Conservation (phyloP, 2,888 invertebrate genomes). For the Lagria hirta region DNA sequence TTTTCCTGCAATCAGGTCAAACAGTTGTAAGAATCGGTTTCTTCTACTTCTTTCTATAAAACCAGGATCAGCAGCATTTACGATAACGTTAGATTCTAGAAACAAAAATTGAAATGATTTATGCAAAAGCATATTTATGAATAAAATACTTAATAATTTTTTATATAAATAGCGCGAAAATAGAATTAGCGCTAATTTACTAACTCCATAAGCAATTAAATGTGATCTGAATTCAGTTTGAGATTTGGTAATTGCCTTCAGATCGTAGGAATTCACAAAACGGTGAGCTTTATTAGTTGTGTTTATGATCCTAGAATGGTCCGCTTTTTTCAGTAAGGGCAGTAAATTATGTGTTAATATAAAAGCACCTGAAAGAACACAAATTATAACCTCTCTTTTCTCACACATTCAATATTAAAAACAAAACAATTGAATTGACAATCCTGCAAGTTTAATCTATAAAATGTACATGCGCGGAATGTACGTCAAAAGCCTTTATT, state of each 20-base stretch:
- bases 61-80: slow-evolving; percentile 55
- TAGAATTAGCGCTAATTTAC: slow-evolving; percentile 50
- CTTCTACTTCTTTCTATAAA: slow-evolving; percentile 54
- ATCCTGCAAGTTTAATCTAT: too few relatives aligned
- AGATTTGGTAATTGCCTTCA: slow-evolving; percentile 40
- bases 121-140: not conserved
- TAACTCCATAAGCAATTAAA: slow-evolving; percentile 50
- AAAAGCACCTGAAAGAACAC: slow-evolving; percentile 50
- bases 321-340: slow-evolving; percentile 49
- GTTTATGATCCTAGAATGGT: slow-evolving; percentile 55
- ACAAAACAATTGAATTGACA: too few relatives aligned
- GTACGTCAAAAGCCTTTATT: too few relatives aligned
- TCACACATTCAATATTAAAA: too few relatives aligned
- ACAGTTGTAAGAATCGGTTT: slow-evolving; percentile 49
- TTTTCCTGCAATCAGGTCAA: slow-evolving; percentile 48
- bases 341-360: slow-evolving; percentile 56
- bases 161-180: slow-evolving; percentile 50
- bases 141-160: slow-evolving; percentile 44
- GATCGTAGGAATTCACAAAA: slow-evolving; percentile 46
- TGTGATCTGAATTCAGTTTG: slow-evolving; percentile 47
- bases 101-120: too few relatives aligned
- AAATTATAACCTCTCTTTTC: too few relatives aligned
- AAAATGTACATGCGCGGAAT: too few relatives aligned
- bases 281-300: slow-evolving; percentile 54
- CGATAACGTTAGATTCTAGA: slow-evolving; percentile 49